Conservation (phyloP, 2,113 vertebrate species). For the Ceyx melanurus region DNA sequence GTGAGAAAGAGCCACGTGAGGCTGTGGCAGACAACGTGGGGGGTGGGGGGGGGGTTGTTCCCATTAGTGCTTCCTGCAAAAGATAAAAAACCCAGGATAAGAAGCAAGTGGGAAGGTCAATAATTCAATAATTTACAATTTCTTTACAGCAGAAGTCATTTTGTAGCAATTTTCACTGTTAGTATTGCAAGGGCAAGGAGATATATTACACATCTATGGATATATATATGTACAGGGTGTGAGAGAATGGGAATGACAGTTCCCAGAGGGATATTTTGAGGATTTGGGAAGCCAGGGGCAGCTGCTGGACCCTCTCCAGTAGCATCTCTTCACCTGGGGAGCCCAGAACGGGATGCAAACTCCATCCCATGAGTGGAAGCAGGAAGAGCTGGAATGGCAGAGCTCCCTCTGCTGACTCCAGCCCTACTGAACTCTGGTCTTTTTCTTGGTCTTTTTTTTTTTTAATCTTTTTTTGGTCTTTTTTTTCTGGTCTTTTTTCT, state of each 20-base stretch:
- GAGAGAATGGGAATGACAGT: neutral
- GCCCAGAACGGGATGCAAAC: neutral
- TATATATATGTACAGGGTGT: no score
- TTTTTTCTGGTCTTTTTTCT: no score
- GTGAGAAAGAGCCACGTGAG: neutral
- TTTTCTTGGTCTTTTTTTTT: no score
- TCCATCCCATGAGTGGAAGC: neutral
- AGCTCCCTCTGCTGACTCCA: constrained; percentile 49
- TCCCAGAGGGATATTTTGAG: neutral
- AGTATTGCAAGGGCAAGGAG: neutral
- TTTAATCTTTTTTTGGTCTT: no score
- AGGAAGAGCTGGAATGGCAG: neutral
- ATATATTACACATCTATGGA: no score
- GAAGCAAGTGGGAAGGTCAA: no score
- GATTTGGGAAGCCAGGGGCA: neutral
- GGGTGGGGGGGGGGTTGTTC: neutral
- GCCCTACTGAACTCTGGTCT: no score
- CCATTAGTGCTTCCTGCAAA: no score
- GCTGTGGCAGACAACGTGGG: neutral
- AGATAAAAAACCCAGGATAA: neutral
- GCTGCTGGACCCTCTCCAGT: neutral
- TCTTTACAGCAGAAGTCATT: neutral
- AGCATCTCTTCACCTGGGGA: neutral
- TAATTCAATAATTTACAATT: neutral
- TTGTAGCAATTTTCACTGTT: neutral